Conservation (phyloP, 23 tunicate genomes). For the Diplosoma virens region DNA sequence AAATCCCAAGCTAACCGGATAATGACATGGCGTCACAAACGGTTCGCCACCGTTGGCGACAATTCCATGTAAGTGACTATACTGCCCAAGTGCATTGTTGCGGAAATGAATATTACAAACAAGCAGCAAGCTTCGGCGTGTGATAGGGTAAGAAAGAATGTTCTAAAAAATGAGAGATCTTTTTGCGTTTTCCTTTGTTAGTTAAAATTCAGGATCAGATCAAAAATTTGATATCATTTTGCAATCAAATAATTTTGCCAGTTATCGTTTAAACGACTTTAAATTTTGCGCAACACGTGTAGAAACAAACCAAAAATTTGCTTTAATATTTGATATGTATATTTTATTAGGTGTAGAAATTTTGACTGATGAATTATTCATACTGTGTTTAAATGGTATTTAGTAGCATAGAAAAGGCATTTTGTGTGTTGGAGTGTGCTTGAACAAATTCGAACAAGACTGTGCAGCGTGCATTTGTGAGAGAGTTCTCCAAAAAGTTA, state of each 20-base stretch:
- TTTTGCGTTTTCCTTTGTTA: no score
- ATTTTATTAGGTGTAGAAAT: slow-evolving; percentile 1
- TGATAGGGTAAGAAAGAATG: no score
- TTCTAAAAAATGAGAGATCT: no score
- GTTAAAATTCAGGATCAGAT: no score
- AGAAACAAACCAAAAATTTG: neutral
- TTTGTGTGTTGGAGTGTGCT: slow-evolving; percentile 15
- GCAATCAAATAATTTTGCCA: slow-evolving; percentile 5
- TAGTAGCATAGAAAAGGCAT: slow-evolving; percentile 10
- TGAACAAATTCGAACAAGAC: slow-evolving; percentile 8
- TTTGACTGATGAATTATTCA: neutral
- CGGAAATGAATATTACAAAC: no score
- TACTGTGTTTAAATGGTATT: neutral
- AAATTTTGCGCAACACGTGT: neutral
- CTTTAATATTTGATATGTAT: slow-evolving; percentile 2
- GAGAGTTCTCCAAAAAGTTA: neutral
- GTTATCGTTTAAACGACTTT: neutral
- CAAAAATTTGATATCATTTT: slow-evolving; percentile 9
- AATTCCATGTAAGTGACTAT: no score
- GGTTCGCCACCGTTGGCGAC: no score
- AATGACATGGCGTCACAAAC: no score
- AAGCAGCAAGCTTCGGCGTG: no score
- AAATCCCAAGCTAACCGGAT: no score
- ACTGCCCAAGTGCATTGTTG: no score
- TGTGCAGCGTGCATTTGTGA: slow-evolving; percentile 26